Conservation (phyloP, 2,113 vertebrate genomes). For the Leucosticte australis region DNA sequence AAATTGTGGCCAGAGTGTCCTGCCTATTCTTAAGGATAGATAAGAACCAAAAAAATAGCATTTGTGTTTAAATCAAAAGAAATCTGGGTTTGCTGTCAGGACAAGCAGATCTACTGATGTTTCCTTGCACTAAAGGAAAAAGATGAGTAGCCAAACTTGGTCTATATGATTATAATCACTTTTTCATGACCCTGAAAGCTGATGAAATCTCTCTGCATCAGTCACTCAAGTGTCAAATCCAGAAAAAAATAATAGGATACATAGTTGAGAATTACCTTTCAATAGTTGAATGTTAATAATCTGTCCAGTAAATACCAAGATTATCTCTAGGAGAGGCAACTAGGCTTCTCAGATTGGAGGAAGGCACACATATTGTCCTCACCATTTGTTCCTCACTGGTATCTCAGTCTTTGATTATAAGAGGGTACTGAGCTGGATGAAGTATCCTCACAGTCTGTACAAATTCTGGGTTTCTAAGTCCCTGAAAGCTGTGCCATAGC, state of each 20-base stretch:
- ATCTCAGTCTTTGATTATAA: neutral
- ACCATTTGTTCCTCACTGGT: neutral
- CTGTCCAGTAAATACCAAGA: neutral
- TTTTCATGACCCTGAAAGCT: neutral
- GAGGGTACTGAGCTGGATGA: fast-evolving
- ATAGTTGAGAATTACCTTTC: neutral
- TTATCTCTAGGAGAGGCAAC: neutral
- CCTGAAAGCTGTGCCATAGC: neutral
- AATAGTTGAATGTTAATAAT: neutral
- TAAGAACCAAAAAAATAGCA: neutral
- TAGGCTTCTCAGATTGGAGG: neutral
- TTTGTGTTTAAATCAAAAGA: neutral
- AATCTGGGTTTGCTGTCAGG: neutral
- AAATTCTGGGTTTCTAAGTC: neutral
- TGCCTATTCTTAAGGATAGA: neutral
- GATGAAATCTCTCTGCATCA: neutral
- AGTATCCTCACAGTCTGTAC: neutral
- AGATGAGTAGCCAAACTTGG: neutral
- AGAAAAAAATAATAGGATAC: neutral
- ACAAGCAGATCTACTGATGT: neutral
- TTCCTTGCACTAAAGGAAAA: neutral
- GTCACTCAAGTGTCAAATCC: neutral
- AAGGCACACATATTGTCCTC: neutral
- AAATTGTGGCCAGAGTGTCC: neutral
- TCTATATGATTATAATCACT: neutral